Base-by-base conservation (phyloP, 2,113 vertebrate genomes). In the Ptilorrhoa leucosticta region DNA sequence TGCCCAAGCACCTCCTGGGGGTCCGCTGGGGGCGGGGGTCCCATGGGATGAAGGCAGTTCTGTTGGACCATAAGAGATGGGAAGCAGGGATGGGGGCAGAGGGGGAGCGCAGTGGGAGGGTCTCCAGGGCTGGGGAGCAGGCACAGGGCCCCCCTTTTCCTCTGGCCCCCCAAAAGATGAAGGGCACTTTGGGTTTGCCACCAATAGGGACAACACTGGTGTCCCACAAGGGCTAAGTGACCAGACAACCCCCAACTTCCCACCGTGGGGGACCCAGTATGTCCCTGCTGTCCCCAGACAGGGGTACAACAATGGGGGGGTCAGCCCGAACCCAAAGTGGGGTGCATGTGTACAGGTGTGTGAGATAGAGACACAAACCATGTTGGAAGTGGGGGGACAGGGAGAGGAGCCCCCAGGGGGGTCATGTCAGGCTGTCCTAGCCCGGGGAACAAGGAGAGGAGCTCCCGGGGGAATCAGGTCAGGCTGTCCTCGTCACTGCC, bases 401-500 rank as follows among this genome's bases (percentile, higher is more conserved):
- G 82, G 40, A 70, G 35, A 56, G 64, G 15, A 90, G 27, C 70
- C 45, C 60, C 66, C 12, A 0, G 21, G 6, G 13, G 2, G 3
- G 2, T 97, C 95, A 98, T 78, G 97, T 98, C 44, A 98, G 94
- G 2, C 98, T 98, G 82, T 99, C 98, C 19, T 99, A 98, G 75
- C 63, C 57, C 35, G 1, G 22, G 48, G 10, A 47, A 83, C 35
- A 56, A 69, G 48, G 31, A 77, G 22, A 77, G 40, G 40, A 77
- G 31, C 40, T 76, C 48, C 87, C 31, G 6, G 48, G 31, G 40
- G 1, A 5, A 6, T 98, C 97, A 98, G 79, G 98, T 98, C 50
- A 98, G 93, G 3, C 98, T 98, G 87, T 99, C 99, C 20, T 99
- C 99, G 12, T 99, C 99, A 61, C 98, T 98, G 42, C 98, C 98